These are phyloP conservation scores for Spizella passerina DNA, from an alignment of 2,797 vertebrate species.

Conservation along the genomic window DNA sequence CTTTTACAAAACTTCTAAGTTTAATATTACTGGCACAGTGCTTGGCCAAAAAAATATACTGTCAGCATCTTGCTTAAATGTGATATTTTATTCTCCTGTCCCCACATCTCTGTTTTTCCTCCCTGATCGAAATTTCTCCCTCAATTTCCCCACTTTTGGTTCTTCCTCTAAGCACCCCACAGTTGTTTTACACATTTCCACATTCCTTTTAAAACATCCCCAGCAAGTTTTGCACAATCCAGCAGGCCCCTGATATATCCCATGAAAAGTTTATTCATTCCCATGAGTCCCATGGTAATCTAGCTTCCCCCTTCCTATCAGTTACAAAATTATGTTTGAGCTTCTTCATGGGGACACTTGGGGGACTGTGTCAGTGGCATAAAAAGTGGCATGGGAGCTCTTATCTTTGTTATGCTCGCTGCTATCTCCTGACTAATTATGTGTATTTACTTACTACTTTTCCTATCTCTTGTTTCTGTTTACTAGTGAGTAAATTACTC, in stretches of 20 bases:
- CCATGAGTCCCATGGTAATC: neutral
- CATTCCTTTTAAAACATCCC: neutral
- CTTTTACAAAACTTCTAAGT: neutral
- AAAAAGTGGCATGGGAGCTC: neutral
- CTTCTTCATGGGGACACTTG: neutral
- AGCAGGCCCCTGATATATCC: neutral
- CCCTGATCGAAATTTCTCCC: neutral
- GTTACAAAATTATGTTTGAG: neutral
- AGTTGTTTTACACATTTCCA: neutral
- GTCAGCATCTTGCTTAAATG: neutral
- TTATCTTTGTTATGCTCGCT: neutral
- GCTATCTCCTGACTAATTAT: neutral
- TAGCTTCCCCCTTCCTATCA: neutral
- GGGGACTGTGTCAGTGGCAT: neutral
- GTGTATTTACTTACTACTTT: neutral
- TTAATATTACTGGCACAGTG: neutral
- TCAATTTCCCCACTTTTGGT: neutral
- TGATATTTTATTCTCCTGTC: neutral
- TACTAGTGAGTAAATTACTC: neutral
- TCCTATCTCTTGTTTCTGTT: neutral
- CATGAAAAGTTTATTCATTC: neutral
- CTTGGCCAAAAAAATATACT: neutral
- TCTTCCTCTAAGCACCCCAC: neutral
- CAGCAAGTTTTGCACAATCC: neutral
- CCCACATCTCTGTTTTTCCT: neutral